Evolutionary conservation across 2,113 vertebrate genomes (phyloP).

Genomic region (Eidolon helvum): DNA sequence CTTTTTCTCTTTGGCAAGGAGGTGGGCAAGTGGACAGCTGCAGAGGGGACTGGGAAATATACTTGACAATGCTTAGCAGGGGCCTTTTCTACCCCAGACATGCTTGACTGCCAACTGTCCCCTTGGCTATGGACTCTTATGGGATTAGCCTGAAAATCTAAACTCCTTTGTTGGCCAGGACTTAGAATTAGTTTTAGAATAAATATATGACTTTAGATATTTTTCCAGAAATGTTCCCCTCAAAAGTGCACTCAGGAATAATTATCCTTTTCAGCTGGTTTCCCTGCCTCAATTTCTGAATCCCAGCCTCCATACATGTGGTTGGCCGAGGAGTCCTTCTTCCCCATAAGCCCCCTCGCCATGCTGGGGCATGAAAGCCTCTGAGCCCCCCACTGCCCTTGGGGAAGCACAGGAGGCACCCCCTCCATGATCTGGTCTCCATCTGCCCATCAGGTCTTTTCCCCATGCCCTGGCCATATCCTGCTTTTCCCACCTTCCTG

Average conservation of each 20-base stretch:
- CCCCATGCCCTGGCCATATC: neutral
- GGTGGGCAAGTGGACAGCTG: neutral
- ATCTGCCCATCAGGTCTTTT: neutral
- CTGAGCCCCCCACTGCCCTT: neutral
- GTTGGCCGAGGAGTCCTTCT: neutral
- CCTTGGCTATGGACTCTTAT: neutral
- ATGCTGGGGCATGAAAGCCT: neutral
- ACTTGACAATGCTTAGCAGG: neutral
- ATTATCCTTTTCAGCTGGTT: neutral
- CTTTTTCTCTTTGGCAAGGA: neutral
- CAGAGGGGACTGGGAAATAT: neutral
- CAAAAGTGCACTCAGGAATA: neutral
- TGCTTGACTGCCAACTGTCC: neutral
- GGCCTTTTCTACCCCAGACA: neutral
- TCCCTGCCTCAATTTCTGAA: neutral
- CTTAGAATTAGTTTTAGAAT: slow-evolving; percentile 3
- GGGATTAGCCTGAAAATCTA: neutral
- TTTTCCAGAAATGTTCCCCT: neutral
- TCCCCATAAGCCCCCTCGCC: neutral
- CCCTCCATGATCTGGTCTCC: neutral
- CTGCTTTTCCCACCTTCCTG: neutral
- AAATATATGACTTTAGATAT: neutral
- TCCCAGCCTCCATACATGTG: neutral
- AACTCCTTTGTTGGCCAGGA: neutral
- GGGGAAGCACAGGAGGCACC: neutral